A percentile compares a stretch with the other conserved stretches of the same genome.
Evolutionary conservation across 2,797 vertebrate species (phyloP).

Genomic region (Propithecus deckenii): DNA sequence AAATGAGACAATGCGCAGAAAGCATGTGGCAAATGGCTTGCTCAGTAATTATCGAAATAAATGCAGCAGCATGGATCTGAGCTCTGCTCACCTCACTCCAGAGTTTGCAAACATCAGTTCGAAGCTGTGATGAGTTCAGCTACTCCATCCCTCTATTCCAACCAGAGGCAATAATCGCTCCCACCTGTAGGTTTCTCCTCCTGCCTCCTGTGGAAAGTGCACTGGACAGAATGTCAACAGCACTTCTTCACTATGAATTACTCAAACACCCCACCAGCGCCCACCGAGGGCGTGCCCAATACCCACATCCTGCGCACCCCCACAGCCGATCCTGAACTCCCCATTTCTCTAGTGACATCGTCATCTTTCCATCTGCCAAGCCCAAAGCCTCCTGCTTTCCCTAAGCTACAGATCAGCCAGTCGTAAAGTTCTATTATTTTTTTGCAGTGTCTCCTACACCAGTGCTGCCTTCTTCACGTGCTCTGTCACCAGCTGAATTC

Average conservation of each 20-base stretch:
- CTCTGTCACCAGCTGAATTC: neutral
- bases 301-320: neutral
- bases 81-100: neutral
- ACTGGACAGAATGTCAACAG: neutral
- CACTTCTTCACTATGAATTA: neutral
- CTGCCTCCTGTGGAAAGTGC: neutral
- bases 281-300: rapidly evolving
- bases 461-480: neutral
- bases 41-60: neutral
- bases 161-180: neutral
- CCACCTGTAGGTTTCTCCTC: neutral
- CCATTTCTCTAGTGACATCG: neutral
- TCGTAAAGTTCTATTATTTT: neutral
- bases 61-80: no score
- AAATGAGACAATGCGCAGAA: neutral
- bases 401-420: neutral
- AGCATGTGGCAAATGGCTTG: neutral
- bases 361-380: neutral
- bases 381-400: neutral
- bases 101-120: neutral
- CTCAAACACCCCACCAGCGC: no score
- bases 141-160: neutral
- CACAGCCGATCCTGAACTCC: neutral
- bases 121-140: no score
- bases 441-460: neutral